Evolutionary conservation across 2,888 invertebrate species (phyloP), one percentile per base, ranked within the genome.

Genomic region (Stenolophus ochropezus): DNA sequence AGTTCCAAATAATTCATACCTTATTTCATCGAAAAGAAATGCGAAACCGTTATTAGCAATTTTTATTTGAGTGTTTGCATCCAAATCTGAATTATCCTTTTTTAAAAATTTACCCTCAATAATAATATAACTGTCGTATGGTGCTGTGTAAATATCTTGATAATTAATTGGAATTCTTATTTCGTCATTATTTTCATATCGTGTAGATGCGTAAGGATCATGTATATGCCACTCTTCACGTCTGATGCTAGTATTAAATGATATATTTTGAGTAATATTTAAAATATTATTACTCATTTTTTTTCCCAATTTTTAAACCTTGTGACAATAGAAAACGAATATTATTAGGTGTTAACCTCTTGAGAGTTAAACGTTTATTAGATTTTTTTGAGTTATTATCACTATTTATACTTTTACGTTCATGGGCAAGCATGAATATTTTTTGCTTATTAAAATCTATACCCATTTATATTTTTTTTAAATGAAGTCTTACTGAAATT

Each of bases 401-500:
- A 21, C 25, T 27, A 20, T 27, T 61, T 61, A 23, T 61, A 16
- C 2, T 16, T 6, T 14, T 53, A 6, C 18, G 2, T 18, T 18
- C 18, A 4, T 6, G 14, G 2, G 53, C 18, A 53, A 4, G 2
- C 16, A 16, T 2, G 3, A 3, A 14, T 53, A 18, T 4, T 16
- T 6, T 18, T 53, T 4, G 2, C 18, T 18, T 18, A 61, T 61
- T 61, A 61, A 14, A 61, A 11, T 61, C 16, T 25, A 27, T 61
- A 61, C 27, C 27, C 23, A 61, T 61, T 23, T 25, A 61, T 21
- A 61, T 21, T 61, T 27, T 8, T 61, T 27, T 61, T 61, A 61
- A 20, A 56, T 76, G 75, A 23, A 75, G 77, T 47, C 85, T 81
- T n/a, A 87, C 81, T 14, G 86, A 85, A 82, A 87, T 85, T 71